Evolutionary conservation across 2,888 invertebrate genomes (phyloP).

Genomic region (Lissonota sp.): DNA sequence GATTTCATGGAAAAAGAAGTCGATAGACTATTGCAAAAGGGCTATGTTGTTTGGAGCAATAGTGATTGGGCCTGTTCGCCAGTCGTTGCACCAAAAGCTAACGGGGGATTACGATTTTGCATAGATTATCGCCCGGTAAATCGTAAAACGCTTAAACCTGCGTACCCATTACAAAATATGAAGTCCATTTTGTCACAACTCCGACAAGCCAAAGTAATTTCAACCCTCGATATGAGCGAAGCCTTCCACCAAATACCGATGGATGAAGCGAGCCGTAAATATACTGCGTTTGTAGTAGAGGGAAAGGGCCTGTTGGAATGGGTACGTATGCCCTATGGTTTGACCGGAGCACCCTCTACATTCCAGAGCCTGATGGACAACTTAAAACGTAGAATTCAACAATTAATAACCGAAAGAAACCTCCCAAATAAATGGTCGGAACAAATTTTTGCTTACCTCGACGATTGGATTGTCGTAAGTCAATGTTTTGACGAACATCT

Average conservation of each 20-base stretch:
- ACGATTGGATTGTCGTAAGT: slow-evolving; percentile 44
- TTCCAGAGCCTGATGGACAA: slow-evolving; percentile 58
- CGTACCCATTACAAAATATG: slow-evolving; percentile 58
- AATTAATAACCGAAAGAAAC: slow-evolving; percentile 28
- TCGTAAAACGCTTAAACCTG: slow-evolving; percentile 52
- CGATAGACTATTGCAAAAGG: slow-evolving; percentile 32
- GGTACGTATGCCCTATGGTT: slow-evolving; percentile 58
- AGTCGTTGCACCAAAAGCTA: slow-evolving; percentile 50
- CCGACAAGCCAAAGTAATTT: slow-evolving; percentile 47
- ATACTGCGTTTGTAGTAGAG: slow-evolving; percentile 55
- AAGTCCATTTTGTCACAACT: slow-evolving; percentile 56
- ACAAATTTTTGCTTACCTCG: slow-evolving; percentile 15
- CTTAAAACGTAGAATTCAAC: slow-evolving; percentile 39
- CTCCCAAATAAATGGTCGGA: slow-evolving; percentile 36
- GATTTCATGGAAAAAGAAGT: slow-evolving; percentile 42
- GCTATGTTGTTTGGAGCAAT: slow-evolving; percentile 53
- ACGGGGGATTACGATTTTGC: slow-evolving; percentile 41
- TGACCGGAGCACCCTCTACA: slow-evolving; percentile 56
- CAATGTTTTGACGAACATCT: slow-evolving; percentile 28
- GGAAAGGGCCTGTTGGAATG: slow-evolving; percentile 53
- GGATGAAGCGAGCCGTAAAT: slow-evolving; percentile 15
- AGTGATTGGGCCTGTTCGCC: slow-evolving; percentile 55
- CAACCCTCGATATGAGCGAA: slow-evolving; percentile 49
- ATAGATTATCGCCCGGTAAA: slow-evolving; percentile 51
- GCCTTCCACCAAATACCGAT: slow-evolving; percentile 62